Conservation (phyloP, 53 echinoderm and acorn worm species). For the Actinopyga echinites region DNA sequence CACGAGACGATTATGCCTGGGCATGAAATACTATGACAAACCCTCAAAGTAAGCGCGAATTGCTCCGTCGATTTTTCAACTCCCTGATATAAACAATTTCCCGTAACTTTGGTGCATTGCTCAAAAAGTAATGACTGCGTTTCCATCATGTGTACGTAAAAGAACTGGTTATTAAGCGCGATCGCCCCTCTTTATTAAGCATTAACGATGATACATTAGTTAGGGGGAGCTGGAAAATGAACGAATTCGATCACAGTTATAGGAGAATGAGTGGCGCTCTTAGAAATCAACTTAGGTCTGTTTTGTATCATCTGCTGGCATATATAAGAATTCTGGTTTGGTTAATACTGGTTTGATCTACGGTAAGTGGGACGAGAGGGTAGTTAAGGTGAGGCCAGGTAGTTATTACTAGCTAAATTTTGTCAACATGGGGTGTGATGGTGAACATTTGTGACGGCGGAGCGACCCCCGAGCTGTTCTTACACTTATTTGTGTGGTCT, state of each 20-base stretch:
- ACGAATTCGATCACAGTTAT: constrained; percentile 18
- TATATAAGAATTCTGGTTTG: background rate
- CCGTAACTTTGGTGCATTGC: background rate
- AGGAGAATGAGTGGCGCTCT: constrained; percentile 5
- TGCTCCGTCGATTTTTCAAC: constrained; percentile 29
- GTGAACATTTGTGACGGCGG: too few relatives aligned
- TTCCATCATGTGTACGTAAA: background rate
- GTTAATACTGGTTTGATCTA: background rate
- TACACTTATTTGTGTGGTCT: too few relatives aligned
- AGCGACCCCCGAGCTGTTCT: too few relatives aligned
- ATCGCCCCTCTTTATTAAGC: constrained; percentile 41
- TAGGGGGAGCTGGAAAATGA: constrained; percentile 31
- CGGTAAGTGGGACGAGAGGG: constrained; percentile 14
- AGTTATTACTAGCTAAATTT: too few relatives aligned
- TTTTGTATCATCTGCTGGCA: constrained; percentile 11
- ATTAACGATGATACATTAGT: constrained; percentile 39
- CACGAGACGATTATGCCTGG: constrained; percentile 13
- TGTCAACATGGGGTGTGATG: too few relatives aligned
- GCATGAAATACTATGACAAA: constrained; percentile 23
- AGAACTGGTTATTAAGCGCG: constrained; percentile 19
- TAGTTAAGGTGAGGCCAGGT: too few relatives aligned
- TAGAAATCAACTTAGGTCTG: constrained; percentile 11
- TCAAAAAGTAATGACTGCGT: constrained; percentile 3
- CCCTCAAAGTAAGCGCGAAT: constrained; percentile 19
- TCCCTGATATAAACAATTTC: constrained; percentile 27